Evolutionary conservation across 2,888 invertebrate genomes (phyloP).

Genomic region (Trachelus iudaicus): DNA sequence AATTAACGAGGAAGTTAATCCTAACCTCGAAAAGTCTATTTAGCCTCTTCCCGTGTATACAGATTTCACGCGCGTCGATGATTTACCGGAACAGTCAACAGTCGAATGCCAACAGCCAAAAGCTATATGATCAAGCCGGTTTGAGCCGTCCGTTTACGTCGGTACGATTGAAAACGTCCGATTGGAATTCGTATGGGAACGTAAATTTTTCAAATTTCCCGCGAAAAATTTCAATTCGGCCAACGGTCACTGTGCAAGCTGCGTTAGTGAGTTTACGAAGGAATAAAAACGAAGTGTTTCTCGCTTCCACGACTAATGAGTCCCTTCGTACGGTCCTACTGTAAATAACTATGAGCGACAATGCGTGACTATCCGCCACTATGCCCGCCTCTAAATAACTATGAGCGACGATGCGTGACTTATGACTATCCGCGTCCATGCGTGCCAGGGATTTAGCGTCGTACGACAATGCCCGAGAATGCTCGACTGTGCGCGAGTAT

Average conservation of each 20-base stretch:
- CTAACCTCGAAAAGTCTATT: background rate
- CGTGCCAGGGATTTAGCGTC: background rate
- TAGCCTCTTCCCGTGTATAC: background rate
- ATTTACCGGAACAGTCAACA: background rate
- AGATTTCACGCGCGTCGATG: background rate
- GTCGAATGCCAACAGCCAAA: background rate
- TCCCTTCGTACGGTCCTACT: background rate
- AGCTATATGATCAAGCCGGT: background rate
- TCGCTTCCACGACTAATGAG: too few relatives aligned
- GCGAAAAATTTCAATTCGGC: background rate
- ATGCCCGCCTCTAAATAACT: background rate
- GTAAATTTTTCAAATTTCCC: background rate
- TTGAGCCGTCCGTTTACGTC: background rate
- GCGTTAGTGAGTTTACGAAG: too few relatives aligned
- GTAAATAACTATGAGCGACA: background rate
- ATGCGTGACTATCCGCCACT: background rate
- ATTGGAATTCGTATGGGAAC: too few relatives aligned
- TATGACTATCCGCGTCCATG: background rate
- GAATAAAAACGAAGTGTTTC: too few relatives aligned
- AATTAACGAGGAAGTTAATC: background rate
- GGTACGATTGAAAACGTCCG: background rate
- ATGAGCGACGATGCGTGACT: background rate
- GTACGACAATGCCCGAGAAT: background rate
- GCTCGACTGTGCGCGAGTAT: background rate
- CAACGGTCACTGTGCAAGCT: too few relatives aligned